Conservation (phyloP, 1,140 invertebrate genomes). For the Lucilia cuprina region DNA sequence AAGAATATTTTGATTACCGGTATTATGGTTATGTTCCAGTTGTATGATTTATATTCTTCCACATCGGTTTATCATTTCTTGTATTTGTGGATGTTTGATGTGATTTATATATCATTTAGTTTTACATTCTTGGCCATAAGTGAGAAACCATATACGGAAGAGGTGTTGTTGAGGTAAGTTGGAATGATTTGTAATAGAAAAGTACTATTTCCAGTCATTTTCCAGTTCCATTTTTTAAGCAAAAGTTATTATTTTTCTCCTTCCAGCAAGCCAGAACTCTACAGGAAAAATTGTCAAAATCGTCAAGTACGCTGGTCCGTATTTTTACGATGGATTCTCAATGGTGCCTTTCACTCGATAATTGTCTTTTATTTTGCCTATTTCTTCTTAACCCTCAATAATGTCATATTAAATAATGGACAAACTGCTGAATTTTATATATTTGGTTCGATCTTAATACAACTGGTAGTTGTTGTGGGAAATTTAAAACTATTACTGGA, state of each 20-base stretch:
- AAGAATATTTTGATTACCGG: constrained; percentile 79
- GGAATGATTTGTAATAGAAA: neutral
- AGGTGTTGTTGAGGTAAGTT: constrained; percentile 68
- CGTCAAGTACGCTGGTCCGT: constrained; percentile 67
- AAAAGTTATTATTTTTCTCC: neutral
- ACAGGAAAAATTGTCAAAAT: constrained; percentile 71
- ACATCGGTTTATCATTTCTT: constrained; percentile 75
- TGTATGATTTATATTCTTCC: constrained; percentile 69
- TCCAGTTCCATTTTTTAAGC: too few relatives aligned
- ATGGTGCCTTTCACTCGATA: constrained; percentile 66
- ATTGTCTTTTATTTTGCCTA: constrained; percentile 64
- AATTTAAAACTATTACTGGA: constrained; percentile 70
- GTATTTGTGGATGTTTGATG: constrained; percentile 78
- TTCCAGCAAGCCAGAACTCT: constrained; percentile 70
- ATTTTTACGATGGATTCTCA: constrained; percentile 71
- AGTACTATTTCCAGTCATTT: too few relatives aligned
- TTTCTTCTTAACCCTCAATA: constrained; percentile 53
- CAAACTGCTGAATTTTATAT: constrained; percentile 62
- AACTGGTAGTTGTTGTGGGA: constrained; percentile 63
- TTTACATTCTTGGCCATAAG: constrained; percentile 74
- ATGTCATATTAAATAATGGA: constrained; percentile 60
- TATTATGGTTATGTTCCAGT: constrained; percentile 68
- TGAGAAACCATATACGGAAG: constrained; percentile 72
- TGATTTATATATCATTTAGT: constrained; percentile 76
- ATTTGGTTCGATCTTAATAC: constrained; percentile 65